These are phyloP conservation scores for Loriculus beryllinus DNA, from an alignment of 2,797 vertebrate species.

Conservation along the genomic window DNA sequence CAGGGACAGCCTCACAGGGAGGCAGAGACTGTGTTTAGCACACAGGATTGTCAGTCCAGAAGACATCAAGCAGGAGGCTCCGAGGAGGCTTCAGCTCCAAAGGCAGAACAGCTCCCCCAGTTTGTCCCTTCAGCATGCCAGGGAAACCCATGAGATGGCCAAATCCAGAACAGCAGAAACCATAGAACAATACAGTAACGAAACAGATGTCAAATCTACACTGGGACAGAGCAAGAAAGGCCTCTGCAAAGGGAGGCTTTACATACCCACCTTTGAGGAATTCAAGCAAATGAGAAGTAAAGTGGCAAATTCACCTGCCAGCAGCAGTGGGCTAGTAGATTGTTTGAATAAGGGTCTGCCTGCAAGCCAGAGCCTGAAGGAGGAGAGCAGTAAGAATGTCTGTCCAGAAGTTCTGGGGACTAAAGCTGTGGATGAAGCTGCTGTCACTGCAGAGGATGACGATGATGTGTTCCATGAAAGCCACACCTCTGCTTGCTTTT, in stretches of 20 bases:
- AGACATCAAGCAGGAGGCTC: slow-evolving; percentile 86
- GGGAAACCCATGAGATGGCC: slow-evolving; percentile 57
- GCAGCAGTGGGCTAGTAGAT: not conserved
- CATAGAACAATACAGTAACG: slow-evolving; percentile 23
- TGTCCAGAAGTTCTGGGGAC: not conserved
- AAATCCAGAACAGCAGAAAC: slow-evolving; percentile 80
- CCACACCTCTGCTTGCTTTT: not conserved
- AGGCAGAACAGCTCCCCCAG: slow-evolving; percentile 86
- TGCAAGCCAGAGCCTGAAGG: not conserved
- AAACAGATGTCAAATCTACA: not conserved
- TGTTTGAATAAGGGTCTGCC: not conserved
- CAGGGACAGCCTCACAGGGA: not conserved
- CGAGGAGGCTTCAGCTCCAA: slow-evolving; percentile 80
- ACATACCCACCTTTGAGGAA: slow-evolving; percentile 90
- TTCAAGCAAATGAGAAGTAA: slow-evolving; percentile 87
- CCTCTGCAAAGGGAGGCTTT: slow-evolving; percentile 73
- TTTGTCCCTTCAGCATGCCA: slow-evolving; percentile 69
- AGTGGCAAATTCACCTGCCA: slow-evolving; percentile 35
- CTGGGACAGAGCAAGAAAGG: slow-evolving; percentile 63
- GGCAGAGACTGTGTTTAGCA: slow-evolving; percentile 56
- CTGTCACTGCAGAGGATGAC: not conserved
- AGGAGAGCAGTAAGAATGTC: not conserved
- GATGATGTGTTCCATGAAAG: slow-evolving; percentile 55
- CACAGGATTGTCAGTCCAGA: slow-evolving; percentile 77
- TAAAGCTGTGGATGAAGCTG: not conserved